Conservation (phyloP, 2,888 invertebrate species). For the Hemicrepidius hirtus region DNA sequence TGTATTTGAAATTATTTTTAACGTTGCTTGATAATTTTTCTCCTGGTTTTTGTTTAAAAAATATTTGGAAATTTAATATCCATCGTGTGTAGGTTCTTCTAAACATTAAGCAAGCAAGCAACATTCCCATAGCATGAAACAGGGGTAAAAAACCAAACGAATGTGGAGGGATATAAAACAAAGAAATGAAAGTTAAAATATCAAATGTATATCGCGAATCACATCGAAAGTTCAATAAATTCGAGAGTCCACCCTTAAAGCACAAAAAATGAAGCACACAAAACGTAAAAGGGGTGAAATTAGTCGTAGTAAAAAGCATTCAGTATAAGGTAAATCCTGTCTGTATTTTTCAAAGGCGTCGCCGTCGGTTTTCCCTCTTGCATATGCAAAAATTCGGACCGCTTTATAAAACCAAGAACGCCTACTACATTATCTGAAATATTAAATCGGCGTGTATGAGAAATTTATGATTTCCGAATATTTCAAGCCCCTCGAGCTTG, state of each 20-base stretch:
- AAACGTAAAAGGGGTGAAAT: slow-evolving; percentile 60
- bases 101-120: slow-evolving; percentile 5
- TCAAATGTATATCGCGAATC: slow-evolving; percentile 26
- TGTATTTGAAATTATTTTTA: no score
- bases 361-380: neutral
- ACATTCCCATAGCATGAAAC: slow-evolving; percentile 2
- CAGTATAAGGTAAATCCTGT: slow-evolving; percentile 21
- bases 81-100: no score
- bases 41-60: neutral
- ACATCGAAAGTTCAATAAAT: slow-evolving; percentile 58
- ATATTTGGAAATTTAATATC: slow-evolving; percentile 15
- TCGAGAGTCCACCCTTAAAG: slow-evolving; percentile 56
- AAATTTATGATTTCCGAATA: slow-evolving; percentile 30
- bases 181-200: slow-evolving; percentile 29
- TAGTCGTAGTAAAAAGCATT: slow-evolving; percentile 55
- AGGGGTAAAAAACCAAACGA: neutral
- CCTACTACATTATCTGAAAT: slow-evolving; percentile 36
- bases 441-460: slow-evolving; percentile 33
- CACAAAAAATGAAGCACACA: slow-evolving; percentile 55
- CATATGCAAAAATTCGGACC: slow-evolving; percentile 14
- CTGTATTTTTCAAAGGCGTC: slow-evolving; percentile 21
- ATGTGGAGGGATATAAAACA: slow-evolving; percentile 10
- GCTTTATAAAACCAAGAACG: slow-evolving; percentile 30
- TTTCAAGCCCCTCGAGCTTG: neutral
- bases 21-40: no score